These are phyloP conservation scores for Helicoverpa zea DNA, from an alignment of 1,140 invertebrate species.

Conservation along the genomic window DNA sequence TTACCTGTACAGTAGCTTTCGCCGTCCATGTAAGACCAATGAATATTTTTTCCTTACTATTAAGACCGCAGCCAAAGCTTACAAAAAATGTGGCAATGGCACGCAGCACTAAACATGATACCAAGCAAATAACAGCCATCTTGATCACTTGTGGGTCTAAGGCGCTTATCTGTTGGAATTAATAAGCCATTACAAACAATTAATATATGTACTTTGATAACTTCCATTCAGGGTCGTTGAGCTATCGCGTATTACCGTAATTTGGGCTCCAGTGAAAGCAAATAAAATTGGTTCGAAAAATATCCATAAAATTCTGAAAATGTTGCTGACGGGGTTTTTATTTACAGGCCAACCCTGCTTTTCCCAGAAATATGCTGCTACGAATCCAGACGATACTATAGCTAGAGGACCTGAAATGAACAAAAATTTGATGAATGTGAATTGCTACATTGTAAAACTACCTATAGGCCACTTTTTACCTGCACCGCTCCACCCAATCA, in stretches of 20 bases:
- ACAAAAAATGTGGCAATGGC: conserved; percentile 89
- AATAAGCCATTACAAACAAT: background rate
- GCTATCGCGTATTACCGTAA: conserved; percentile 86
- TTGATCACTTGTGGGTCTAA: conserved; percentile 89
- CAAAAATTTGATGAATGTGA: conserved; percentile 1
- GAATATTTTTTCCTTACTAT: conserved; percentile 95
- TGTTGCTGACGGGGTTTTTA: conserved; percentile 94
- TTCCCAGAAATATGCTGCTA: conserved; percentile 92
- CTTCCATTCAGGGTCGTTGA: no score
- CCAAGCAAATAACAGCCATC: conserved; percentile 88
- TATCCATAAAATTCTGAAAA: conserved; percentile 97
- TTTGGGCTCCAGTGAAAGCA: conserved; percentile 95
- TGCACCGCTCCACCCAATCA: conserved; percentile 93
- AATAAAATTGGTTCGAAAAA: conserved; percentile 97
- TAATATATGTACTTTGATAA: no score
- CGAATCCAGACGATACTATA: conserved; percentile 94
- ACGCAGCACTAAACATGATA: conserved; percentile 88
- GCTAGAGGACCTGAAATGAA: conserved; percentile 90
- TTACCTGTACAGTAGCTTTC: conserved; percentile 96
- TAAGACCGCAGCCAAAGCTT: conserved; percentile 92
- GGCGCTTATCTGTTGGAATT: conserved; percentile 86
- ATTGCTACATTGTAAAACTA: background rate
- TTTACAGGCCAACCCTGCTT: conserved; percentile 94
- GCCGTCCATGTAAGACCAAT: conserved; percentile 96
- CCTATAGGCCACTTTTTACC: conserved; percentile 59